Base-by-base conservation (phyloP, 92 coral and sea anemone species). In the Isaurus tuberculatus region DNA sequence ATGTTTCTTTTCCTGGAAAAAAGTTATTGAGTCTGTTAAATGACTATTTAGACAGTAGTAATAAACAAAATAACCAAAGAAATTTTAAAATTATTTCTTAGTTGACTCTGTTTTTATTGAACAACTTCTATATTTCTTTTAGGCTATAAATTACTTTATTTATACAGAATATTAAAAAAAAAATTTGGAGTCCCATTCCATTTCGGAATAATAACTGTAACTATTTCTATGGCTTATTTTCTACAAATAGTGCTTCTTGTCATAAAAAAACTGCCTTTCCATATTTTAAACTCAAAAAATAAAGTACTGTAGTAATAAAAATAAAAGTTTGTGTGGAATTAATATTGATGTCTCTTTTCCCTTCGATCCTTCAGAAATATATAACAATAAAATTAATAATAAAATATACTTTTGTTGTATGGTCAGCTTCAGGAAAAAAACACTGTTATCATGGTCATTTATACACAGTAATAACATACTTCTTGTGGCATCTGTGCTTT, bases 401-500 rank as follows among this genome's bases (percentile, higher is more conserved):
- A 26, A 63, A 63, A 25, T 27, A 27, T 63, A 63, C 11, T 63
- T 63, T 63, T 63, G 69, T 63, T 63, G 26, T 63, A 63, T 63
- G 69, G 69, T 63, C 69, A 63, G 69, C 69, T 20, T 20, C 26
- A 40, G 69, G 28, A 63, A 63, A 63, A 63, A 63, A 63, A n/a
- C 17, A 63, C 68, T 63, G 68, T 63, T 63, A 31, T 63, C 68
- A 63, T 63, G 68, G 69, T 23, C 69, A 27, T 63, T n/a, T 63
- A 63, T 63, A 63, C 31, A 63, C 69, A 64, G 33, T 16, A 63
- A 26, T 27, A 26, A 27, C 43, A 37, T 4, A 63, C 69, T 63
- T 63, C 68, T 63, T 63, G 69, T 63, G 69, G 33, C 25, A 63
- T 63, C 69, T 63, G 69, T 63, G 3, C 33, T 63, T 63, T 63